Evolutionary conservation across 2,113 vertebrate genomes (phyloP).

Genomic region (Alligator mississippiensis): DNA sequence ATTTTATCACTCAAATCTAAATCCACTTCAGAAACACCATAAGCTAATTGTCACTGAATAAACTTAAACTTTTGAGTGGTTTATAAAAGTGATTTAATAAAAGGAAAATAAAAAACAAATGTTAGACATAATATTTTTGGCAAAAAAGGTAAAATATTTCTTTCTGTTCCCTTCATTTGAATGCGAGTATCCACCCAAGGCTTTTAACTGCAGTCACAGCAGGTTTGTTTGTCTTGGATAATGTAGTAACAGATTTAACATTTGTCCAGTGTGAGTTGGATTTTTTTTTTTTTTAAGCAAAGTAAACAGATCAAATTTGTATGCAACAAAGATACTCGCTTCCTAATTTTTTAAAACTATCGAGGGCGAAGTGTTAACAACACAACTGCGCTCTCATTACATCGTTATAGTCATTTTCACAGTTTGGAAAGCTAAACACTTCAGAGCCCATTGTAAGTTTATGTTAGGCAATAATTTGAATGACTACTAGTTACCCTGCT

Average conservation of each 20-base stretch:
- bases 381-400: neutral
- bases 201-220: constrained; percentile 8
- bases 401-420: constrained; percentile 1
- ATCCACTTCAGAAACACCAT: constrained; percentile 84
- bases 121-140: constrained; percentile 76
- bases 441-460: constrained; percentile 43
- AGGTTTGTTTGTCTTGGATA: constrained; percentile 69
- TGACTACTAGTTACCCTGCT: constrained; percentile 52
- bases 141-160: constrained; percentile 73
- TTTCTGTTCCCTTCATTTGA: constrained; percentile 46
- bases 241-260: neutral
- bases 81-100: constrained; percentile 81
- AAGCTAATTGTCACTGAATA: constrained; percentile 83
- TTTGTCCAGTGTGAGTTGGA: constrained; percentile 6
- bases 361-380: constrained; percentile 28
- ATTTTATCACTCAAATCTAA: constrained; percentile 85
- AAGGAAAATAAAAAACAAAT: constrained; percentile 82
- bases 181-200: neutral
- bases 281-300: constrained; percentile 10
- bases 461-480: constrained; percentile 39
- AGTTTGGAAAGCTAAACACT: constrained; percentile 66
- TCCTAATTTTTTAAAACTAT: constrained; percentile 39
- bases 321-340: neutral
- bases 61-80: constrained; percentile 77
- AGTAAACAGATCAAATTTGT: constrained; percentile 35